Evolutionary conservation across 2,797 vertebrate species (phyloP).

Genomic region (Anguilla anguilla): DNA sequence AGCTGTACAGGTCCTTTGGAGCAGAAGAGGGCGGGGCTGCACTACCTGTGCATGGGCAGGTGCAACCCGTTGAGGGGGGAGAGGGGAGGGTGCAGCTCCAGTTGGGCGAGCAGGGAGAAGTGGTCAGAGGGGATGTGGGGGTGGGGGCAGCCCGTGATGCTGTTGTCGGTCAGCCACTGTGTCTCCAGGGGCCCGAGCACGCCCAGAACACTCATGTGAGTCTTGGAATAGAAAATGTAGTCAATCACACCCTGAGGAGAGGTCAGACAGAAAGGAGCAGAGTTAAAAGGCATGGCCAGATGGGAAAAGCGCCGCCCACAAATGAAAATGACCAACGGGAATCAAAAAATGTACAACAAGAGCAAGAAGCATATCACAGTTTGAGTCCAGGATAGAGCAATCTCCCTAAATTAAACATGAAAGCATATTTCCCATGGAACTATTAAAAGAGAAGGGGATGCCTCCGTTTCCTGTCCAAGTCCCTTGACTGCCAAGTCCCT

Average conservation of each 20-base stretch:
- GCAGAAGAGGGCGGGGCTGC: constrained; percentile 64
- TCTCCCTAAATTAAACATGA: background rate
- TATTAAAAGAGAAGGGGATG: background rate
- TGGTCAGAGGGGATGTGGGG: constrained; percentile 99
- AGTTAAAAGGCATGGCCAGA: background rate
- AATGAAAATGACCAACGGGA: background rate
- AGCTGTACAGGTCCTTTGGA: constrained; percentile 63
- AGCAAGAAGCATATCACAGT: background rate
- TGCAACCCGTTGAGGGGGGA: constrained; percentile 90
- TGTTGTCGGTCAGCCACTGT: constrained; percentile 95
- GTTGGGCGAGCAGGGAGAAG: constrained; percentile 98
- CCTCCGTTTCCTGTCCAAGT: background rate
- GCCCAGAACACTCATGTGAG: constrained; percentile 93
- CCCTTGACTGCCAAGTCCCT: background rate
- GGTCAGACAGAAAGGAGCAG: background rate
- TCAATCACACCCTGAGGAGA: constrained; percentile 92
- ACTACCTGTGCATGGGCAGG: constrained; percentile 93
- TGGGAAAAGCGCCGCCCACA: background rate
- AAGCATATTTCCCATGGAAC: background rate
- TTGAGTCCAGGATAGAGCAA: background rate
- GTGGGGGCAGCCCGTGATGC: constrained; percentile 96
- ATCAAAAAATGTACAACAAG: background rate
- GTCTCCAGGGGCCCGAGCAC: constrained; percentile 93
- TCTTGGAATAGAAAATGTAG: constrained; percentile 99
- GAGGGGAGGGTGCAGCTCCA: constrained; percentile 88